Evolutionary conservation across 2,888 invertebrate genomes (phyloP).

Genomic region (Tiliacea citrago): DNA sequence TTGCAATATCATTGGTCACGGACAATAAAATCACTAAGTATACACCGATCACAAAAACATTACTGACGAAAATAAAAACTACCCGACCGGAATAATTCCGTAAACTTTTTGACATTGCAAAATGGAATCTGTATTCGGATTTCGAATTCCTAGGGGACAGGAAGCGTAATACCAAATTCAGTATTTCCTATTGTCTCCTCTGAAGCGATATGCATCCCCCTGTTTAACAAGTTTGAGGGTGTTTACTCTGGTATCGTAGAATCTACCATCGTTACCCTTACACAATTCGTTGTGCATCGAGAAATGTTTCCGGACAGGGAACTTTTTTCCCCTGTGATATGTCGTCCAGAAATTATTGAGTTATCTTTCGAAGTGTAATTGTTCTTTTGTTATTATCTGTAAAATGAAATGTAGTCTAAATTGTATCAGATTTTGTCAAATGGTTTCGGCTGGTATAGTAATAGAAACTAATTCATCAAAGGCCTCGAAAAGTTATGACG

Average conservation of each 20-base stretch:
- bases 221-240: slow-evolving; percentile 61
- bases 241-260: slow-evolving; percentile 55
- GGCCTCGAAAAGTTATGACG: not conserved
- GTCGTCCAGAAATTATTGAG: slow-evolving; percentile 74
- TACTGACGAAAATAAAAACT: slow-evolving; percentile 26
- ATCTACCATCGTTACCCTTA: slow-evolving; percentile 69
- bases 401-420: not conserved
- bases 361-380: slow-evolving; percentile 61
- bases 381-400: slow-evolving; percentile 29
- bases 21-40: slow-evolving; percentile 21
- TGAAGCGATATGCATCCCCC: slow-evolving; percentile 61
- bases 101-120: slow-evolving; percentile 57
- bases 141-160: slow-evolving; percentile 43
- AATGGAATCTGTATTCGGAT: slow-evolving; percentile 43
- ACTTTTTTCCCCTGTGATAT: slow-evolving; percentile 67
- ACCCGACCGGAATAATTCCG: slow-evolving; percentile 39
- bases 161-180: slow-evolving; percentile 61
- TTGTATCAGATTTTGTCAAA: not conserved
- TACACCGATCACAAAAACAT: slow-evolving; percentile 20
- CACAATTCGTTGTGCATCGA: slow-evolving; percentile 77
- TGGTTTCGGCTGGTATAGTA: not conserved
- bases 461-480: slow-evolving; percentile 4
- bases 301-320: slow-evolving; percentile 73
- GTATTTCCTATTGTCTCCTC: slow-evolving; percentile 67
- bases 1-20: no score